Evolutionary conservation across 2,888 invertebrate species (phyloP), one percentile per base, ranked within the genome.

Genomic region (Caenorhabditis uteleia): DNA sequence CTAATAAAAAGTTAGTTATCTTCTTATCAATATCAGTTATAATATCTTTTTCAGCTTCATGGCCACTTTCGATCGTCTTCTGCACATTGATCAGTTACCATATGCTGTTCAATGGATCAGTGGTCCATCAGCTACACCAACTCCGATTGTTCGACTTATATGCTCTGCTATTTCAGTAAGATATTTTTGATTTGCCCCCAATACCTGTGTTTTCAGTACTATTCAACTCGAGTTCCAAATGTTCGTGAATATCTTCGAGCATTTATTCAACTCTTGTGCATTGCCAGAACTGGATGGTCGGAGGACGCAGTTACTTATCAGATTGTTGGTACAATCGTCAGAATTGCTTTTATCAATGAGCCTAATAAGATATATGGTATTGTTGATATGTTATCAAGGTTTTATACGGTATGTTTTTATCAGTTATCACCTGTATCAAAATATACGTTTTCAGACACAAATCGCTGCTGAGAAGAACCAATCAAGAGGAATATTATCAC

Each of bases 31-130:
- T 5, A 18, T 16, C 31, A 1, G 18, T 8, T 23, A 38, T 42
- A 25, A 16, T 31, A 33, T 31, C 8, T 39, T 54, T 46, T 67
- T 23, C 53, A 80, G 79, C 18, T 80, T 82, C 58, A 61, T 75
- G 40, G 64, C 70, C 2, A 61, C 65, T 6, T 71, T 81, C 42
- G 79, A 82, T 21, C 57, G 72, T 0, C 61, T 82, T 10, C 43
- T 82, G 25, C 78, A 79, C 59, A 68, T 79, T 1, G 82, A 82
- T 47, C 75, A 78, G 42, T 68, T 73, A 2, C 59, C 70, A 7
- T 81, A 80, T 42, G 79, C 79, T 1, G 59, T 75, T 14, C 78
- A 81, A 50, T 68, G 81, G 58, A 36, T 81, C 3, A 68, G 65
- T 26, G 80, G 78, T 8, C 72, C 75, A 14, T 74, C 78, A 14